Percentiles rank a stretch among this genome's conserved stretches.
Evolutionary conservation across 64 coral and sea anemone genomes (phyloP).

Genomic region (Montipora efflorescens): DNA sequence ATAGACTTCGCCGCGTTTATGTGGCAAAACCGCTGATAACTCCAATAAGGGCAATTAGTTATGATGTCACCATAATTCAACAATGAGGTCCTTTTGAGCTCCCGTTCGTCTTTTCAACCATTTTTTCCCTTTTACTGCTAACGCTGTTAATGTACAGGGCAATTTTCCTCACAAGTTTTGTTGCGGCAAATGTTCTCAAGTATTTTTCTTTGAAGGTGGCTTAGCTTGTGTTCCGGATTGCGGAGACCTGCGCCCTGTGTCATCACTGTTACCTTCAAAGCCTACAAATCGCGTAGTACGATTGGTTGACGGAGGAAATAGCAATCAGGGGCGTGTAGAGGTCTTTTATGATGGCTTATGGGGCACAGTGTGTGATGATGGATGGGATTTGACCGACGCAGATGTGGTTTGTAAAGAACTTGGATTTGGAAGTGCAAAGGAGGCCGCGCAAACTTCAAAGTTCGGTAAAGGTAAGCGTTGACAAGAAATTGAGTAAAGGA

Average conservation of each 20-base stretch:
- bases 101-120: too few relatives aligned
- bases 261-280: slow-evolving; percentile 45
- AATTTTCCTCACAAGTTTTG: neutral
- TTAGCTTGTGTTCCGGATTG: slow-evolving; percentile 30
- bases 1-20: too few relatives aligned
- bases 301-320: neutral
- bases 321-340: slow-evolving; percentile 51
- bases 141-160: too few relatives aligned
- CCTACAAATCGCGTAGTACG: slow-evolving; percentile 35
- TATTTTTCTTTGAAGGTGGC: slow-evolving; percentile 19
- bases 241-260: slow-evolving; percentile 39
- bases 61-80: too few relatives aligned
- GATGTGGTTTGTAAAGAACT: slow-evolving; percentile 83
- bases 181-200: too few relatives aligned
- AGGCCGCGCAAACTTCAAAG: slow-evolving; percentile 23
- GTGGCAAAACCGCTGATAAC: too few relatives aligned
- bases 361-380: slow-evolving; percentile 93
- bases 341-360: slow-evolving; percentile 69
- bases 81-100: too few relatives aligned
- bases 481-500: too few relatives aligned
- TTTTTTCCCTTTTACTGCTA: too few relatives aligned
- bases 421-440: slow-evolving; percentile 72
- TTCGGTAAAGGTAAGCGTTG: slow-evolving; percentile 62
- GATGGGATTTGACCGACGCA: slow-evolving; percentile 81
- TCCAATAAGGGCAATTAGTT: too few relatives aligned